Evolutionary conservation across 1,140 invertebrate species (phyloP).

Genomic region (Harlomillsia oculata): DNA sequence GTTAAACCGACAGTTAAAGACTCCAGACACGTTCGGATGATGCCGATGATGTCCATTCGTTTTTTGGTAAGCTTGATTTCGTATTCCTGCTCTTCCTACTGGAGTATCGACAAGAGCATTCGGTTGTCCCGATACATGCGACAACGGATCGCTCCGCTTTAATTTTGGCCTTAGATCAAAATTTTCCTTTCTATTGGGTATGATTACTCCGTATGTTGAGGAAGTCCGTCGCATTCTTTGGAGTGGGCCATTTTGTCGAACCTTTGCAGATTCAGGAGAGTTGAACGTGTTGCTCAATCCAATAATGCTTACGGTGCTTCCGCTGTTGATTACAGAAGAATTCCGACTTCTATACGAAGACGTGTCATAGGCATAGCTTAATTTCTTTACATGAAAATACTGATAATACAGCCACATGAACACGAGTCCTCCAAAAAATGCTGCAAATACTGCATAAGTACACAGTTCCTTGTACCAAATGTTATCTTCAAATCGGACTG

Average conservation of each 20-base stretch:
- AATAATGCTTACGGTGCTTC: background rate
- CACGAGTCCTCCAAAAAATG: conserved; percentile 64
- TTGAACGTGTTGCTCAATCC: conserved; percentile 1
- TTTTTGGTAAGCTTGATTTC: conserved; percentile 20
- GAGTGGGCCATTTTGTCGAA: no score
- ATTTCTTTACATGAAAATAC: conserved; percentile 48
- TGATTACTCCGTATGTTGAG: conserved; percentile 6
- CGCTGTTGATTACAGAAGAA: conserved; percentile 6
- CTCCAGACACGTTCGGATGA: conserved; percentile 55
- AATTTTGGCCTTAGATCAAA: no score
- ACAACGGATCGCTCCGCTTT: no score
- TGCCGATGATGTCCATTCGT: conserved; percentile 29
- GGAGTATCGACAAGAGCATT: no score
- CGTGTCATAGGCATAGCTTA: conserved; percentile 36
- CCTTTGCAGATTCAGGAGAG: background rate
- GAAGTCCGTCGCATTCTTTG: no score
- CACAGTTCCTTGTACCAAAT: conserved; percentile 43
- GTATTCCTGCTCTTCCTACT: background rate
- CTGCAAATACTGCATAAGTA: conserved; percentile 49
- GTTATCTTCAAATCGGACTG: conserved; percentile 40
- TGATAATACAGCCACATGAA: conserved; percentile 79
- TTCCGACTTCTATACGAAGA: conserved; percentile 3
- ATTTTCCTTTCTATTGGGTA: conserved; percentile 3
- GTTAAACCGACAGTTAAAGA: conserved; percentile 81
- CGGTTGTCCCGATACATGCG: no score